Conservation (phyloP, 2,113 vertebrate genomes). For the Rousettus leschenaultii region DNA sequence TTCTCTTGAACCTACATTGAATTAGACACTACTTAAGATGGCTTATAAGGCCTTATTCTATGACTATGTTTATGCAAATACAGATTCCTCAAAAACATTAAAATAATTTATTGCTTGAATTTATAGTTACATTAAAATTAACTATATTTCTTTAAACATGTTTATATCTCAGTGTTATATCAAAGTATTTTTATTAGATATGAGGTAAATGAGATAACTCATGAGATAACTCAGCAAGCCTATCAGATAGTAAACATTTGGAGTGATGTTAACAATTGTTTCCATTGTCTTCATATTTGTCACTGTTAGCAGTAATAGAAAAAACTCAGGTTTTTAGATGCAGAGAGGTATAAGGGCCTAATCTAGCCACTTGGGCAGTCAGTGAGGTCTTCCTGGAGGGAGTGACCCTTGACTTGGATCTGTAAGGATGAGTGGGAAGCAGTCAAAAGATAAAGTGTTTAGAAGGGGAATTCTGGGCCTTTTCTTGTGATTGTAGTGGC, state of each 20-base stretch:
- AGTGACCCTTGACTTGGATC: background rate
- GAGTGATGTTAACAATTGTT: background rate
- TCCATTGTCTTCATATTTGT: background rate
- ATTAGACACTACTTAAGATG: background rate
- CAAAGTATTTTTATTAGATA: background rate
- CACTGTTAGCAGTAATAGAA: background rate
- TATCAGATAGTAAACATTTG: background rate
- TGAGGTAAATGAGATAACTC: background rate
- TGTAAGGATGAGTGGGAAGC: background rate
- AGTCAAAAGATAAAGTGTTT: background rate
- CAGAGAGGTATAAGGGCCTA: background rate
- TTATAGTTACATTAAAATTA: background rate
- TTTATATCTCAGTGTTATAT: background rate
- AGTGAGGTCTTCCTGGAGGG: background rate
- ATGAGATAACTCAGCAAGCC: background rate
- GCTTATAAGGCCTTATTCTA: background rate
- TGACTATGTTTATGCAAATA: background rate
- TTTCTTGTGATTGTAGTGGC: background rate
- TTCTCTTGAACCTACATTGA: background rate
- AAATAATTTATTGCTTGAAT: background rate
- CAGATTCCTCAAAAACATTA: background rate
- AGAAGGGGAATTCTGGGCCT: background rate
- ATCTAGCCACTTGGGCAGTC: background rate
- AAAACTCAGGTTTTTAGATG: background rate
- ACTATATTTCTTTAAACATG: background rate